phyloP scores from a whole-genome alignment of 2,113 vertebrate species.

The Ammodytes marinus region DNA sequence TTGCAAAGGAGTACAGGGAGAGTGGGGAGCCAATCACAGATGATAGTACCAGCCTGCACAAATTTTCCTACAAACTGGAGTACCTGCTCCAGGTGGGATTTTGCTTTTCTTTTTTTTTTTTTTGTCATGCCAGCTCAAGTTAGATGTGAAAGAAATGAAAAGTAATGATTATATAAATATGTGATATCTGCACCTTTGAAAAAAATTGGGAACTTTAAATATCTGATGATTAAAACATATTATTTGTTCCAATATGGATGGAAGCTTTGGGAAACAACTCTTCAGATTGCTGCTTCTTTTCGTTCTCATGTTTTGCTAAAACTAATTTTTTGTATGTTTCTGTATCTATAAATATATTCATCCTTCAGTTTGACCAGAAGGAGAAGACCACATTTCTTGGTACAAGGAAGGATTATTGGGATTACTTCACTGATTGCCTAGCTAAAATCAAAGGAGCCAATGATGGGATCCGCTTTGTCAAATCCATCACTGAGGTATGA shows the following conservation, averaged over 20 bases:
- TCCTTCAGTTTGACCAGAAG: slow-evolving; percentile 94
- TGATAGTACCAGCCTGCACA: slow-evolving; percentile 94
- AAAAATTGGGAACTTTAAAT: not conserved
- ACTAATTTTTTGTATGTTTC: too few species aligned
- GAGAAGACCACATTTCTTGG: slow-evolving; percentile 94
- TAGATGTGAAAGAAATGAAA: not conserved
- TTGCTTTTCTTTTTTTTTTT: not conserved
- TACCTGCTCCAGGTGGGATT: slow-evolving; percentile 95
- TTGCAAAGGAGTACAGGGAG: slow-evolving; percentile 92
- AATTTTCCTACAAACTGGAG: slow-evolving; percentile 96
- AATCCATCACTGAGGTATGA: slow-evolving; percentile 93
- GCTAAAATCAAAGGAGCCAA: slow-evolving; percentile 95
- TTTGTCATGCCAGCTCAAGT: not conserved
- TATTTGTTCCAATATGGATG: not conserved
- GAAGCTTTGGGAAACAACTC: too few species aligned
- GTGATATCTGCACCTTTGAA: not conserved
- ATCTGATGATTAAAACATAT: not conserved
- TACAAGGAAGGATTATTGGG: slow-evolving; percentile 96
- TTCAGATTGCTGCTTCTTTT: too few species aligned
- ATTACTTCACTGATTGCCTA: slow-evolving; percentile 95
- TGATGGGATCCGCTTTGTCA: slow-evolving; percentile 97
- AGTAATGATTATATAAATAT: not conserved
- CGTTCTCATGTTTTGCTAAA: too few species aligned
- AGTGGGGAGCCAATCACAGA: slow-evolving; percentile 95
- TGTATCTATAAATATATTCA: not conserved